Percentiles rank a stretch among this genome's conserved stretches.
phyloP scores from a whole-genome alignment of 2,888 invertebrate species.

The Pherbina coryleti region DNA sequence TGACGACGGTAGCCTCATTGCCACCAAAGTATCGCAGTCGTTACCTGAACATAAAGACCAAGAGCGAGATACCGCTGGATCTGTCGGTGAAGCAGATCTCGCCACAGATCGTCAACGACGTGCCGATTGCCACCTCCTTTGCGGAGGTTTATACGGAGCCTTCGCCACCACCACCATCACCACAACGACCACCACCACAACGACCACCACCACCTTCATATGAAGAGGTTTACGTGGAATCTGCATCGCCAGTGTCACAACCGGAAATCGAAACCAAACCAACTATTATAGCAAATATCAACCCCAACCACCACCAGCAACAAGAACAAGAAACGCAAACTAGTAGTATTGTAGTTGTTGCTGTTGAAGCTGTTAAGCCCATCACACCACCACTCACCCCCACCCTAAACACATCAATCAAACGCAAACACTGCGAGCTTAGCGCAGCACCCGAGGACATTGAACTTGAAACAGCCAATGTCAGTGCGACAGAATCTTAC shows the following conservation, averaged over 20 bases:
- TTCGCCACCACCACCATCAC: background rate
- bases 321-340: background rate
- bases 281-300: background rate
- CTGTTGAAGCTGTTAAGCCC: slow-evolving; percentile 67
- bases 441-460: background rate
- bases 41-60: slow-evolving; percentile 66
- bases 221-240: background rate
- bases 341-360: background rate
- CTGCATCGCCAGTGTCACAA: background rate
- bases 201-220: background rate
- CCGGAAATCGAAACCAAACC: background rate
- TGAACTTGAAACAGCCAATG: background rate
- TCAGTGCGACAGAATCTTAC: slow-evolving; percentile 25
- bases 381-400: slow-evolving; percentile 86
- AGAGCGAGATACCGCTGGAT: slow-evolving; percentile 76
- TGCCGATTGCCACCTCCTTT: slow-evolving; percentile 59
- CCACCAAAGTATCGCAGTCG: slow-evolving; percentile 69
- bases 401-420: slow-evolving; percentile 62
- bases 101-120: slow-evolving; percentile 53
- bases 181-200: background rate
- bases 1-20: slow-evolving; percentile 68
- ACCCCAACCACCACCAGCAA: background rate
- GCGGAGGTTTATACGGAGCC: slow-evolving; percentile 60
- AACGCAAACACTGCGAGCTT: slow-evolving; percentile 56
- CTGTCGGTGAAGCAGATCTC: slow-evolving; percentile 76